Conservation (phyloP, 2,797 vertebrate genomes). For the Microctenopoma lineatum region DNA sequence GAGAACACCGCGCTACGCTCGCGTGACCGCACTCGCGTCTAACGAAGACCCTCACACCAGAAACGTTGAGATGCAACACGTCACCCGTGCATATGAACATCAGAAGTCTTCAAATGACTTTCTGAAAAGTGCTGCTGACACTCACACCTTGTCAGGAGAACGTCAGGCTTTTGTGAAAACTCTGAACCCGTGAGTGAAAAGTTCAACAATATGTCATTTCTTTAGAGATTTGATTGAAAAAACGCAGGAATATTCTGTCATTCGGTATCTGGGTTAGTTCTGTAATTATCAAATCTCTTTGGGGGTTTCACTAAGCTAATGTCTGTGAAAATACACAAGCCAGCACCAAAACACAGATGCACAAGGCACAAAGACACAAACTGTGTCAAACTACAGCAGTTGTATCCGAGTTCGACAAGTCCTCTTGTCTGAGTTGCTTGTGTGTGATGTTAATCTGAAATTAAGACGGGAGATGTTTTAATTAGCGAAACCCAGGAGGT, state of each 20-base stretch:
- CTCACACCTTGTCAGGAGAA: conserved; percentile 18
- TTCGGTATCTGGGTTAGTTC: conserved; percentile 60
- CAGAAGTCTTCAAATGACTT: conserved; percentile 21
- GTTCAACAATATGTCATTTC: conserved; percentile 64
- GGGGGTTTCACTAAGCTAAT: conserved; percentile 46
- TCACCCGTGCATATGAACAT: neutral
- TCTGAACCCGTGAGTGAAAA: conserved; percentile 6
- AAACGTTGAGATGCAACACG: conserved; percentile 21
- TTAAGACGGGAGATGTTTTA: conserved; percentile 60
- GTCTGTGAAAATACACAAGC: conserved; percentile 41
- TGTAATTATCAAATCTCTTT: conserved; percentile 74
- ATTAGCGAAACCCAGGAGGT: conserved; percentile 54
- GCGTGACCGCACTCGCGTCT: conserved; percentile 28
- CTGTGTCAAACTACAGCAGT: conserved; percentile 34
- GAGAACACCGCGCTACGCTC: conserved; percentile 62
- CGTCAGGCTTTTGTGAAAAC: conserved; percentile 17
- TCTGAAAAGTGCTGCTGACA: conserved; percentile 1
- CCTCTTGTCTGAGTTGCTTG: conserved; percentile 11
- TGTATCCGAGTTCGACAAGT: conserved; percentile 28
- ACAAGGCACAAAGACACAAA: conserved; percentile 20
- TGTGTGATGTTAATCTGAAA: conserved; percentile 56
- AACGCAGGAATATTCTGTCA: conserved; percentile 39
- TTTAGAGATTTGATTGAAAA: conserved; percentile 32
- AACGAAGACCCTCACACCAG: conserved; percentile 53
- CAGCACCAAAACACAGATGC: conserved; percentile 16